phyloP scores from a whole-genome alignment of 2,797 vertebrate genomes.

The Botia almorhae region DNA sequence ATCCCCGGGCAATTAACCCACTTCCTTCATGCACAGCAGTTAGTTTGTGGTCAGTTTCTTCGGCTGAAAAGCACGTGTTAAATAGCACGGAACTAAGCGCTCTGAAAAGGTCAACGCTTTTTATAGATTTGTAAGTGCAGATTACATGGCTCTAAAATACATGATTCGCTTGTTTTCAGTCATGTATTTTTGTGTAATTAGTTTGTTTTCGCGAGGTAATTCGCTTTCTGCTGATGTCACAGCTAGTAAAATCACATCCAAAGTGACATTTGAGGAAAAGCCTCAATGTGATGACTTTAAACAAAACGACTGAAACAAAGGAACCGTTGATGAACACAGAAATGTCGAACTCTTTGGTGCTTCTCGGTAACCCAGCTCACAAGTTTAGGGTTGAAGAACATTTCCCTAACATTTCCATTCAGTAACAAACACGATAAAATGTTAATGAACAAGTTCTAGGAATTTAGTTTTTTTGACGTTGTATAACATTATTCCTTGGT shows the following conservation, averaged over 20 bases:
- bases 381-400: no score
- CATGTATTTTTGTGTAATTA: background rate
- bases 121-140: conserved; percentile 13
- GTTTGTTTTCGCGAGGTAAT: background rate
- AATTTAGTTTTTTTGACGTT: no score
- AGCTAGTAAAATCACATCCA: background rate
- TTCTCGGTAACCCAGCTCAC: no score
- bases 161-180: background rate
- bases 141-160: background rate
- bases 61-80: conserved; percentile 15
- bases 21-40: background rate
- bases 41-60: background rate
- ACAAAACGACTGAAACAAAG: background rate
- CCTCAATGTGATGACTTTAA: background rate
- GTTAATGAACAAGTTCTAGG: no score
- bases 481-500: no score
- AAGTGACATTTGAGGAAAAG: background rate
- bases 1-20: background rate
- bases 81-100: background rate
- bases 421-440: no score
- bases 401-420: no score
- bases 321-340: background rate
- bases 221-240: conserved; percentile 8
- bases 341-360: no score
- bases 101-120: conserved; percentile 20